Percentiles rank a stretch among this genome's conserved stretches.
Evolutionary conservation across 2,113 vertebrate species (phyloP).

Genomic region (Aramus guarauna): DNA sequence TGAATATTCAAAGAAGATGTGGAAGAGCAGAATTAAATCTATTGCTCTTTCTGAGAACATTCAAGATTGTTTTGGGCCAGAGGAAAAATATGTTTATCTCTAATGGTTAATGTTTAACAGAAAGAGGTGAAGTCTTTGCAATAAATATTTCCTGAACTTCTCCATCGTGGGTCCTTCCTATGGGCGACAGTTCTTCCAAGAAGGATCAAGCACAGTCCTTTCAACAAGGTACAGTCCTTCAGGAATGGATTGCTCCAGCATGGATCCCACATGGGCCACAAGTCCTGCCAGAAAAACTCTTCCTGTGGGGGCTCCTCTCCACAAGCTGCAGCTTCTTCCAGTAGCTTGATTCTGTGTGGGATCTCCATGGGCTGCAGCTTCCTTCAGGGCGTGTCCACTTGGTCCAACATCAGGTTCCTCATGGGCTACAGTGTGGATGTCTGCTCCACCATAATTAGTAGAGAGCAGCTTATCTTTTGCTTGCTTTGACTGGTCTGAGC

Average conservation of each 20-base stretch:
- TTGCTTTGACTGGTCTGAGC: neutral
- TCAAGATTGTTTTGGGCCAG: neutral
- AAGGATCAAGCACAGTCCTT: neutral
- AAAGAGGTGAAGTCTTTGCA: neutral
- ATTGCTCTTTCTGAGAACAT: neutral
- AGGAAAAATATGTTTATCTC: neutral
- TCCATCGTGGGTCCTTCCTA: neutral
- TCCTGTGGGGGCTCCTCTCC: fast-evolving
- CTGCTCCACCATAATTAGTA: neutral
- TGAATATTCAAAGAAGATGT: neutral
- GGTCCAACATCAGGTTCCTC: neutral
- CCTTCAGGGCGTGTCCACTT: no score
- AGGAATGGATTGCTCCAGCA: neutral
- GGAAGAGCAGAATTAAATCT: neutral
- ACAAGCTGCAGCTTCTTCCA: neutral
- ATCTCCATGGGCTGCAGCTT: neutral
- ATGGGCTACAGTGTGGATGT: neutral
- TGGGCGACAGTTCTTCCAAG: neutral
- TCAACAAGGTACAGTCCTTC: neutral
- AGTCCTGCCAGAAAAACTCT: neutral
- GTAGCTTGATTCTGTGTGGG: neutral
- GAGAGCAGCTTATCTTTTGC: neutral
- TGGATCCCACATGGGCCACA: neutral
- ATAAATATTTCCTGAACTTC: neutral
- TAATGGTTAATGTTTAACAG: neutral